Conservation (phyloP, 2,888 invertebrate genomes). For the Dendrolimus houi region DNA sequence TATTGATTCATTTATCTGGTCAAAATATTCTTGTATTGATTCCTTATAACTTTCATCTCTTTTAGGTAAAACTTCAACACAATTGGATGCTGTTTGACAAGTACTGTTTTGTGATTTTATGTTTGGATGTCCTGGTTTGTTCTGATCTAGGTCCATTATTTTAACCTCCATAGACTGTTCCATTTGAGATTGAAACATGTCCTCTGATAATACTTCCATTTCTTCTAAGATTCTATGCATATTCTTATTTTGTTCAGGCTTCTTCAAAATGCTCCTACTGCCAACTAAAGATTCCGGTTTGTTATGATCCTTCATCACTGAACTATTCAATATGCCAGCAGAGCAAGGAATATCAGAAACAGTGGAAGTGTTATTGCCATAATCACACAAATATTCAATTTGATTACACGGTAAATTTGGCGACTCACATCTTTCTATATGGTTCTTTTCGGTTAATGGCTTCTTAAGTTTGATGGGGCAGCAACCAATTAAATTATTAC, state of each 20-base stretch:
- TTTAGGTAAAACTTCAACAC: not conserved
- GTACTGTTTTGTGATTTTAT: not conserved
- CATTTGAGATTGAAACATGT: slow-evolving; percentile 49
- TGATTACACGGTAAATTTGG: slow-evolving; percentile 63
- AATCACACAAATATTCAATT: slow-evolving; percentile 52
- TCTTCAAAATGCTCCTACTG: slow-evolving; percentile 5
- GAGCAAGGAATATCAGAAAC: slow-evolving; percentile 39
- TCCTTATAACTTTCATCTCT: slow-evolving; percentile 18
- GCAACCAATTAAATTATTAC: slow-evolving; percentile 8
- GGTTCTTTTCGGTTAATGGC: slow-evolving; percentile 9
- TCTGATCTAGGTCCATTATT: slow-evolving; percentile 13
- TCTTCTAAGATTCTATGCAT: slow-evolving; percentile 17
- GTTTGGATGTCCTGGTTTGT: slow-evolving; percentile 1
- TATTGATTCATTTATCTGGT: slow-evolving; percentile 70
- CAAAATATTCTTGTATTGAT: slow-evolving; percentile 60
- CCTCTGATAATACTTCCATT: slow-evolving; percentile 41
- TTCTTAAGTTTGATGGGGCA: slow-evolving; percentile 29
- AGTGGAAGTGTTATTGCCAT: slow-evolving; percentile 33
- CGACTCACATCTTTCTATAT: slow-evolving; percentile 39
- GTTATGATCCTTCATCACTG: slow-evolving; percentile 22
- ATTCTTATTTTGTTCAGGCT: slow-evolving; percentile 10
- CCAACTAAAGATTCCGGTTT: slow-evolving; percentile 37
- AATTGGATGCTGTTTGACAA: not conserved
- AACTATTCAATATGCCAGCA: slow-evolving; percentile 33
- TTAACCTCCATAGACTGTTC: slow-evolving; percentile 27